Percentiles rank a stretch among this genome's conserved stretches.
Evolutionary conservation across 1,140 invertebrate species (phyloP).

Genomic region (Leptoteleia sp.): DNA sequence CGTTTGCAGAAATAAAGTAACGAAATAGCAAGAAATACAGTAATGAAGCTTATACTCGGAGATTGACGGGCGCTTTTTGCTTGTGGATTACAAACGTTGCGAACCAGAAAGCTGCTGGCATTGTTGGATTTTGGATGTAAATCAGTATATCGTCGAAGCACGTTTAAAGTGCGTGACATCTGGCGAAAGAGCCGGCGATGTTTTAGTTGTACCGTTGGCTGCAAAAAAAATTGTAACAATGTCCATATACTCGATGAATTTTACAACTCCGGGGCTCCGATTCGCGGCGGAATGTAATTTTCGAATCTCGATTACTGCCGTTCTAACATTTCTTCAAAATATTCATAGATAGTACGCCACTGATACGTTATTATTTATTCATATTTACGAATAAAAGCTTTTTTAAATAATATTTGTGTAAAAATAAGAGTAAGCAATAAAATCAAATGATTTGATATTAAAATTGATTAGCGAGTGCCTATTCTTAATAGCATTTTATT

Average conservation of each 20-base stretch:
- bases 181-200: constrained; percentile 36
- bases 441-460: no score
- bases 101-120: constrained; percentile 41
- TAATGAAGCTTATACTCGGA: constrained; percentile 37
- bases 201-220: constrained; percentile 29
- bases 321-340: background rate
- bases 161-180: constrained; percentile 51
- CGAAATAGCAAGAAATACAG: constrained; percentile 11
- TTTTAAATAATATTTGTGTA: no score
- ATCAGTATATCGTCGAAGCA: constrained; percentile 39
- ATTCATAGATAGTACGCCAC: no score
- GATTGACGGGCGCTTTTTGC: constrained; percentile 44
- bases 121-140: constrained; percentile 46
- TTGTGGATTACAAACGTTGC: constrained; percentile 31
- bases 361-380: no score
- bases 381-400: no score
- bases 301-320: constrained; percentile 4
- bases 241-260: constrained; percentile 19
- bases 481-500: no score
- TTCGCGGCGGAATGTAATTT: constrained; percentile 7
- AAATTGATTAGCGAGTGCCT: no score
- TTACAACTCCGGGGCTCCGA: constrained; percentile 6
- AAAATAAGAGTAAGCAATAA: no score
- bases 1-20: constrained; percentile 9
- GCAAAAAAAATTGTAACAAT: constrained; percentile 37